Base-by-base conservation (phyloP, 2,888 invertebrate species). In the Tipula unca region DNA sequence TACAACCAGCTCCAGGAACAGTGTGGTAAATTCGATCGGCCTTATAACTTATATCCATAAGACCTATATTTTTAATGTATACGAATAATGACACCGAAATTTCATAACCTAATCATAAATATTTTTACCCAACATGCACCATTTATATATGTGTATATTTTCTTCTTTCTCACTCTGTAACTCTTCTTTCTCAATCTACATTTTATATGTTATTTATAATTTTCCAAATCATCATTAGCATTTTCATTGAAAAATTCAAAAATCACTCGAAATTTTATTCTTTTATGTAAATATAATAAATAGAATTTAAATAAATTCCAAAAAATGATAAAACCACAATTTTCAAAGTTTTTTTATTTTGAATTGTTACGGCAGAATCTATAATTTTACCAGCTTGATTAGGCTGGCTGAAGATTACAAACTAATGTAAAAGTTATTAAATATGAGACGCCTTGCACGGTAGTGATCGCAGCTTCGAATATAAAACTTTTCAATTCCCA, bases 1-100 rank as follows among this genome's bases (percentile, higher is more conserved):
- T 83, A 32, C 39, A 39, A n/a, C 85, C 85, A 85, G 85, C 85
- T 14, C 85, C 85, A 85, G 85, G 85, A 85, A 85, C 85, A 85
- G 36, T 39, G 42, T 85, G 42, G 42, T 83, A 32, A 83, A 83
- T 82, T 82, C 13, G 3, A 10, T 13, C 39, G 10, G 10, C 13
- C n/a, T n/a, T n/a, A 39, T 54, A 17, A 20, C 10, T 25, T 25
- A 69, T 25, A 20, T 3, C 25, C 5, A 1, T 69, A 69, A 10
- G 25, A 69, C 48, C 17, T 48, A 48, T 48, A n/a, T n/a, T n/a
- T 48, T 48, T 48, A 69, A 69, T 69, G 25, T 69, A 69, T 10
- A 69, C 69, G 69, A 69, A 69, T 10, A 25, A 69, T 69, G 69
- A 69, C 69, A 69, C 69, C 69, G 69, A 69, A 13, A 69, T 69